Evolutionary conservation across 2,888 invertebrate genomes (phyloP).

Genomic region (Rhingia campestris): DNA sequence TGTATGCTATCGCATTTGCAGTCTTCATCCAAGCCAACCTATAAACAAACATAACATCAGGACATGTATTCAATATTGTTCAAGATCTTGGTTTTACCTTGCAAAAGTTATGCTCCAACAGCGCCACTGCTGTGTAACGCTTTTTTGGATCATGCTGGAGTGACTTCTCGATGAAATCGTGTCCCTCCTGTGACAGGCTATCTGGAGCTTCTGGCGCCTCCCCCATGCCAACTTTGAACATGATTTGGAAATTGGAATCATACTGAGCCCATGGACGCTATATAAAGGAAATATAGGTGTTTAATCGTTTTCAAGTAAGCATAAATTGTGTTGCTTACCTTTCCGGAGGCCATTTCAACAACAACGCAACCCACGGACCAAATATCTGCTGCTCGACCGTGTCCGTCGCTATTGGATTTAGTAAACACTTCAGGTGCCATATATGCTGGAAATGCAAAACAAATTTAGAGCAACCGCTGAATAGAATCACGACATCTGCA

Average conservation of each 20-base stretch:
- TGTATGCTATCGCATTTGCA: slow-evolving; percentile 78
- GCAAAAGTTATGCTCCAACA: slow-evolving; percentile 90
- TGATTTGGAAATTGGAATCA: slow-evolving; percentile 96
- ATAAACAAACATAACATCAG: slow-evolving; percentile 15
- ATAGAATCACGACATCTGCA: not conserved
- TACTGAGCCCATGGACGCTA: slow-evolving; percentile 96
- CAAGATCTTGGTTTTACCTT: slow-evolving; percentile 82
- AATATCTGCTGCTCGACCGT: slow-evolving; percentile 96
- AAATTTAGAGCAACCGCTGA: not conserved
- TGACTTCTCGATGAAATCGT: slow-evolving; percentile 90
- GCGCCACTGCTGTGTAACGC: slow-evolving; percentile 88
- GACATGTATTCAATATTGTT: not conserved
- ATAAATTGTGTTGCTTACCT: slow-evolving; percentile 84
- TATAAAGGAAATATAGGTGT: slow-evolving; percentile 55
- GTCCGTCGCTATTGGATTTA: slow-evolving; percentile 89
- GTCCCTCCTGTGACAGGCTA: slow-evolving; percentile 91
- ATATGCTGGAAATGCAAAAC: slow-evolving; percentile 86
- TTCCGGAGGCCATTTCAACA: slow-evolving; percentile 96
- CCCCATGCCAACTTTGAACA: slow-evolving; percentile 98
- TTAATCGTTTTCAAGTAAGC: not conserved
- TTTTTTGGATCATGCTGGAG: slow-evolving; percentile 91
- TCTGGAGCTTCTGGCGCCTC: slow-evolving; percentile 90
- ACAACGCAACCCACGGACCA: slow-evolving; percentile 98
- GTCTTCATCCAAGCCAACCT: slow-evolving; percentile 81
- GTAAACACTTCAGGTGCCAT: slow-evolving; percentile 99